Base-by-base conservation (phyloP, 2,797 vertebrate genomes). In the Numenius phaeopus region DNA sequence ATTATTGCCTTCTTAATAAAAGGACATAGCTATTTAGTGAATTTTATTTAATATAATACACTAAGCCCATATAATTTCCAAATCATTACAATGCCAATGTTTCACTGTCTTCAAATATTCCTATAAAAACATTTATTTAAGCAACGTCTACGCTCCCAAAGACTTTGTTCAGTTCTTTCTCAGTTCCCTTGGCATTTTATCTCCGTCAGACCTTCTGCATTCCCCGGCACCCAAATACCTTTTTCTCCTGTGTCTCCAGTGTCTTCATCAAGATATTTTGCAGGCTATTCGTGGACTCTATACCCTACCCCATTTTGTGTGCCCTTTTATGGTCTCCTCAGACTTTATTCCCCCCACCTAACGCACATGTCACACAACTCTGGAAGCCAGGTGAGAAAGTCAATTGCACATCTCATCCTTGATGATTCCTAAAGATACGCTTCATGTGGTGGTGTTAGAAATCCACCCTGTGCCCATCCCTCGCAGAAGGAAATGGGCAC, bases 401-500 rank as follows among this genome's bases (percentile, higher is more conserved):
- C 59, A 92, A 39, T 50, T 57, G 54, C 13, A 49, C 15, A 34
- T 34, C n/a, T 27, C 64, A 79, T 4, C 22, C 44, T 46, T n/a
- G 9, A 23, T 29, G 9, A 40, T 37, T 72, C 29, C 57, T 64
- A 84, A 64, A 75, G 50, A 5, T 26, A 66, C 0, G 0, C 39
- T 50, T 83, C 61, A 10, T 0, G 0, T 10, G 13, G 26, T 27
- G 14, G 7, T 30, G 21, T 23, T 42, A 46, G 66, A 78, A 55
- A 69, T 47, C 54, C 39, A 24, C 50, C 32, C 39, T 52, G 37
- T 44, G 47, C 42, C 55, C n/a, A 44, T 8, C 11, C 67, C 84
- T 89, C 0, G 0, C 39, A 47, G 66, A 84, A 65, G 46, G 12
- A 72, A 94, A 90, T 0, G 0, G 29, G 34, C 15, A 49, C 46